Base-by-base conservation (phyloP, 1,140 invertebrate species). In the Zaprionus tsacasi region DNA sequence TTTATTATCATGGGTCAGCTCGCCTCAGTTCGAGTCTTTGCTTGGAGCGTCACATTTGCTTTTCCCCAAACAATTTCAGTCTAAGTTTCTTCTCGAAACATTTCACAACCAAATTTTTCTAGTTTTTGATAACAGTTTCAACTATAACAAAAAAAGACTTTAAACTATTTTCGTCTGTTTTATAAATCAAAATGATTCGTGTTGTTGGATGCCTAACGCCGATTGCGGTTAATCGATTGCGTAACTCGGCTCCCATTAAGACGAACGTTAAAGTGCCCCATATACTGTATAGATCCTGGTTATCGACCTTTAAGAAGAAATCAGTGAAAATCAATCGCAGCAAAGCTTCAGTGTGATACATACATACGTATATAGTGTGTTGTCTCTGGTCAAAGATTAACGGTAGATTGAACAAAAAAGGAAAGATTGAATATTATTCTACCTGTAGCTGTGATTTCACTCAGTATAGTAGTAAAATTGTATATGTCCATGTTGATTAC, bases 221-320 rank as follows among this genome's bases (percentile, higher is more conserved):
- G 1, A 52, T 69, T 45, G 56, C 57, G 10, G 56, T 38, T 1
- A 69, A 69, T 52, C 56, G 56, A 21, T 27, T 59, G 56, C 66
- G 66, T 3, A 52, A 59, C 33, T 59, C 56, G 10, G 21, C 15
- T 17, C 33, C 43, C 8, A 17, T 38, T 1, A 30, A n/a, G 33
- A 57, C 1, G 7, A 57, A 57, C 43, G n/a, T 25, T 0, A 67
- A 36, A 17, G 6, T 55, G 2, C 25, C 25, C 12, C 45, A 52
- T 25, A 59, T 40, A 25, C n/a, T 52, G 0, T 54, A 63, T 15
- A 25, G 11, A 12, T 50, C 30, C 10, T 63, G 59, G 43, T 1
- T 17, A 1, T n/a, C 30, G 45, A 33, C 17, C 3, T 38, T 64
- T n/a, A 54, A 7, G 6, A 52, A 36, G 17, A 64, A 27, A 13